Conservation (phyloP, 2,888 invertebrate genomes). For the Oscheius sp. region DNA sequence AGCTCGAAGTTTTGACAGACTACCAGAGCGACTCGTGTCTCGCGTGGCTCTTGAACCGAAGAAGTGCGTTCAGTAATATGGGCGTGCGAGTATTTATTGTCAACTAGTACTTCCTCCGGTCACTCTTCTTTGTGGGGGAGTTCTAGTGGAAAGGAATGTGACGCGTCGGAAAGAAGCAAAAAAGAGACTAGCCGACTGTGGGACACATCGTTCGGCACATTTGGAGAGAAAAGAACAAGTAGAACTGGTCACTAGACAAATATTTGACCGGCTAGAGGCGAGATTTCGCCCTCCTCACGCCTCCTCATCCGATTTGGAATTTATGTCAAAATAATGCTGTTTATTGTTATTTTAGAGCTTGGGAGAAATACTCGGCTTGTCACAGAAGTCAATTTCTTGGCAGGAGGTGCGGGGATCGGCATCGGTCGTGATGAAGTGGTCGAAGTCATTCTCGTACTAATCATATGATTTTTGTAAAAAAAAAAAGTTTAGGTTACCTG, state of each 20-base stretch:
- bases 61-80: no score
- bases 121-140: conserved; percentile 3
- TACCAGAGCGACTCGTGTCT: conserved; percentile 11
- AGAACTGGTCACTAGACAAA: conserved; percentile 29
- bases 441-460: conserved; percentile 35
- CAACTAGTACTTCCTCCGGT: conserved; percentile 5
- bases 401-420: conserved; percentile 34
- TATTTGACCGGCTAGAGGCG: conserved; percentile 21
- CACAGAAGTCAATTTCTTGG: conserved; percentile 36
- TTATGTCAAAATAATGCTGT: neutral
- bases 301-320: conserved; percentile 28
- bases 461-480: neutral
- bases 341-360: neutral
- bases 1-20: neutral
- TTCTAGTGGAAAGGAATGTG: conserved; percentile 21
- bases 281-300: conserved; percentile 30
- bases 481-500: neutral
- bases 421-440: conserved; percentile 33
- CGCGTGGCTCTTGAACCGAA: conserved; percentile 24
- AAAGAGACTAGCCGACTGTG: neutral
- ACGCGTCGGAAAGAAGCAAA: neutral
- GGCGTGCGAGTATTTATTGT: conserved; percentile 15
- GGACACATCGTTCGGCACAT: neutral
- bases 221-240: conserved; percentile 20
- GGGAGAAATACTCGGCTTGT: neutral